phyloP scores from a whole-genome alignment of 2,888 invertebrate species.

The Malthinus seriepunctatus region DNA sequence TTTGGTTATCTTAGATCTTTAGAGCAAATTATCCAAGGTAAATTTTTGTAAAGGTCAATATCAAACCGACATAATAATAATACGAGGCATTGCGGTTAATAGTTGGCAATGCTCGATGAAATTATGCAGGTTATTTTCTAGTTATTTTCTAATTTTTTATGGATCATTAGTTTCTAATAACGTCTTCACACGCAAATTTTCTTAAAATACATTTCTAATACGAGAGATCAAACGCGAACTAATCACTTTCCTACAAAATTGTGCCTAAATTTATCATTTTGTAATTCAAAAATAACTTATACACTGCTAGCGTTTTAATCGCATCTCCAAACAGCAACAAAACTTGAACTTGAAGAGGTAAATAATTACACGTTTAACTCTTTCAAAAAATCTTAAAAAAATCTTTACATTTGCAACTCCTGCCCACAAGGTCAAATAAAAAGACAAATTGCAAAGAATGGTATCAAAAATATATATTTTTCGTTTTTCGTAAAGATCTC shows the following conservation, averaged over 20 bases:
- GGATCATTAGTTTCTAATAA: constrained; percentile 3
- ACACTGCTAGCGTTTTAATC: no score
- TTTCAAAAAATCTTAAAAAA: no score
- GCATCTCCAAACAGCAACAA: neutral
- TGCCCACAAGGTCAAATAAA: no score
- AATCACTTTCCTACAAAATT: neutral
- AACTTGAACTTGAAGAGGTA: neutral
- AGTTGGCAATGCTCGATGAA: neutral
- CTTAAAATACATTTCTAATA: neutral
- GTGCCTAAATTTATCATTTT: neutral
- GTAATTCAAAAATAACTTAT: neutral
- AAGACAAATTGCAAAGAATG: no score
- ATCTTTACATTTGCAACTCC: no score
- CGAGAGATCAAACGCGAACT: neutral
- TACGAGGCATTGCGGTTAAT: neutral
- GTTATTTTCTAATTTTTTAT: constrained; percentile 6
- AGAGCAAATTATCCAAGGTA: neutral
- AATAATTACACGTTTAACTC: neutral
- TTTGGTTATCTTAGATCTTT: neutral
- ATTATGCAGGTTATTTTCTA: constrained; percentile 1
- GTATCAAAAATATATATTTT: no score
- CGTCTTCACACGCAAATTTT: neutral
- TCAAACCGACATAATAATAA: neutral
- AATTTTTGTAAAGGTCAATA: constrained; percentile 5
- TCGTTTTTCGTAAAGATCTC: no score